Conservation (phyloP, 2,888 invertebrate species). For the Drosophila siamana region DNA sequence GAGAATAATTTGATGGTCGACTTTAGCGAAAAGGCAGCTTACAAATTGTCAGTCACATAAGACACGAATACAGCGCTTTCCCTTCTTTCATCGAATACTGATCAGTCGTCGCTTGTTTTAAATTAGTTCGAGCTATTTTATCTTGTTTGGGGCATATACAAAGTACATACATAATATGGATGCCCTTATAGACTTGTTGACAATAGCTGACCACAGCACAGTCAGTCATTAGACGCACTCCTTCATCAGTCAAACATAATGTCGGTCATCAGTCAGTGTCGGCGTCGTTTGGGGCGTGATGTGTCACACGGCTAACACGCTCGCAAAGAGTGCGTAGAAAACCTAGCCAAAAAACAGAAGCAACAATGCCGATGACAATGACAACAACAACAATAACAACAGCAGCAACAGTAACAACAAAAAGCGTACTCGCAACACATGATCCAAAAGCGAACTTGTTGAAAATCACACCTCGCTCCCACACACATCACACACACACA, state of each 20-base stretch:
- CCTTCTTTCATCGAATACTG: no score
- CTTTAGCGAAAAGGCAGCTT: no score
- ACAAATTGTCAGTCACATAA: no score
- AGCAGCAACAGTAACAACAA: conserved; percentile 7
- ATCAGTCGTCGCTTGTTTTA: not conserved
- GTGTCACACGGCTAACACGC: conserved; percentile 58
- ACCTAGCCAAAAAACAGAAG: conserved; percentile 27
- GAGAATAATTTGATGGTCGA: no score
- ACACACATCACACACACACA: conserved; percentile 25
- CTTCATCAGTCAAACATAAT: conserved; percentile 48
- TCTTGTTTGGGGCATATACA: not conserved
- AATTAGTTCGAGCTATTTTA: not conserved
- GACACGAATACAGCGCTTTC: no score
- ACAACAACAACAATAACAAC: no score
- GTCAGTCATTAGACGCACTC: conserved; percentile 61
- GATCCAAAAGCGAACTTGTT: conserved; percentile 66
- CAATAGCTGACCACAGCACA: conserved; percentile 56
- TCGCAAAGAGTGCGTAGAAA: conserved; percentile 49
- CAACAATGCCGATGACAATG: conserved; percentile 2
- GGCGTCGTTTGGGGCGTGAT: conserved; percentile 49
- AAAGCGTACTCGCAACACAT: conserved; percentile 45
- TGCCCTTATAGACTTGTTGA: conserved; percentile 47
- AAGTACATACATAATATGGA: not conserved
- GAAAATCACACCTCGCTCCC: conserved; percentile 71
- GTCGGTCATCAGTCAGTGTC: conserved; percentile 69